Conservation (phyloP, 2,888 invertebrate species). For the Eustalomyia histrio region DNA sequence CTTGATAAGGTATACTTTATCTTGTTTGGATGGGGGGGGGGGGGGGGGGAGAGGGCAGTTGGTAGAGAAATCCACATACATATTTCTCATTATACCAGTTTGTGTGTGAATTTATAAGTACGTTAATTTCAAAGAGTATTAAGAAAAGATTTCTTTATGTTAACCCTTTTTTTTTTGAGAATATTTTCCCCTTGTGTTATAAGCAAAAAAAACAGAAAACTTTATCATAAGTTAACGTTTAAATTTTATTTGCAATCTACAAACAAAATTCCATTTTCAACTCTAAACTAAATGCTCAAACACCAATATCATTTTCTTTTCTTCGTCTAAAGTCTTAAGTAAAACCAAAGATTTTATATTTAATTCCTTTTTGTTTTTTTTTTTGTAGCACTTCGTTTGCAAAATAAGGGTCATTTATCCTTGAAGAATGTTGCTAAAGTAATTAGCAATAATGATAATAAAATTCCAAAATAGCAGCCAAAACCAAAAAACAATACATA, state of each 20-base stretch:
- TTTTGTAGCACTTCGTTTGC: constrained; percentile 9
- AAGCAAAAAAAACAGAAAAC: constrained; percentile 31
- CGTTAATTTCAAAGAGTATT: constrained; percentile 41
- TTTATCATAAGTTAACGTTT: constrained; percentile 55
- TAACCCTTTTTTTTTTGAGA: constrained; percentile 37
- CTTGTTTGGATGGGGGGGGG: no score
- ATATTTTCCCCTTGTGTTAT: neutral
- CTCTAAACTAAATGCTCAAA: constrained; percentile 17
- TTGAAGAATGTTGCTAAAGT: constrained; percentile 47
- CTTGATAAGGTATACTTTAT: no score
- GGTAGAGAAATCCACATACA: no score
- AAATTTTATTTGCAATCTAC: constrained; percentile 47
- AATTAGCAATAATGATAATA: constrained; percentile 46
- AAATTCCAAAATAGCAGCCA: neutral
- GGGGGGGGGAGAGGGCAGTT: no score
- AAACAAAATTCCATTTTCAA: constrained; percentile 12
- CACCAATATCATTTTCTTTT: constrained; percentile 20
- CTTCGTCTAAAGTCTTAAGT: constrained; percentile 6
- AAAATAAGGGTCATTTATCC: constrained; percentile 56
- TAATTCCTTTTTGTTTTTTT: constrained; percentile 18
- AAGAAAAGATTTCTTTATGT: constrained; percentile 27
- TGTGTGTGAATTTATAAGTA: neutral
- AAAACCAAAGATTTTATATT: constrained; percentile 20
- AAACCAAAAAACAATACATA: constrained; percentile 1
- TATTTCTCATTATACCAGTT: neutral